Percentiles rank a stretch among this genome's conserved stretches.
These are phyloP conservation scores for Paracentrotus lividus DNA, from an alignment of 53 echinoderm and acorn worm species.

Conservation along the genomic window DNA sequence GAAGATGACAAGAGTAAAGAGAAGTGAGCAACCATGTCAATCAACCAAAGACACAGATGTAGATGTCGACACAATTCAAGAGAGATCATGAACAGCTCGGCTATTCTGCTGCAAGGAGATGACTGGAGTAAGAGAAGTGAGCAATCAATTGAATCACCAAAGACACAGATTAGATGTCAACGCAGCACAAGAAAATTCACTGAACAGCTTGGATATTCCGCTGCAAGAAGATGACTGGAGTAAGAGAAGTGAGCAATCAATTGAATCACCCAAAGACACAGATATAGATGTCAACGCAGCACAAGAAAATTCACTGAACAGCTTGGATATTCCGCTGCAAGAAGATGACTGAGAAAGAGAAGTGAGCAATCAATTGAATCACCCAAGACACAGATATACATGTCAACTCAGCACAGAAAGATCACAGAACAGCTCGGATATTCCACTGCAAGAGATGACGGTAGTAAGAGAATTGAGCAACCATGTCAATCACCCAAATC, in stretches of 20 bases:
- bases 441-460: background rate
- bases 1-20: background rate
- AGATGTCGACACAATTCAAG: constrained; percentile 30
- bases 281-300: constrained; percentile 29
- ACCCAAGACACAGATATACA: constrained; percentile 26
- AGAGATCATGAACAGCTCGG: background rate
- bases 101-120: constrained; percentile 33
- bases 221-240: background rate
- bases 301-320: constrained; percentile 32
- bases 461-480: no score
- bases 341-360: constrained; percentile 19
- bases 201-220: constrained; percentile 4
- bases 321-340: background rate
- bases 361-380: constrained; percentile 4
- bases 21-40: background rate
- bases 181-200: background rate
- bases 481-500: no score
- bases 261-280: constrained; percentile 31
- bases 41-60: constrained; percentile 37
- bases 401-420: constrained; percentile 10
- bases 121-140: constrained; percentile 10
- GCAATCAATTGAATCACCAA: constrained; percentile 1
- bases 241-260: background rate
- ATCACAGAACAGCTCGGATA: background rate
- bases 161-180: constrained; percentile 38